These are phyloP conservation scores for Acanthisitta chloris DNA, from an alignment of 2,113 vertebrate species.

Conservation along the genomic window DNA sequence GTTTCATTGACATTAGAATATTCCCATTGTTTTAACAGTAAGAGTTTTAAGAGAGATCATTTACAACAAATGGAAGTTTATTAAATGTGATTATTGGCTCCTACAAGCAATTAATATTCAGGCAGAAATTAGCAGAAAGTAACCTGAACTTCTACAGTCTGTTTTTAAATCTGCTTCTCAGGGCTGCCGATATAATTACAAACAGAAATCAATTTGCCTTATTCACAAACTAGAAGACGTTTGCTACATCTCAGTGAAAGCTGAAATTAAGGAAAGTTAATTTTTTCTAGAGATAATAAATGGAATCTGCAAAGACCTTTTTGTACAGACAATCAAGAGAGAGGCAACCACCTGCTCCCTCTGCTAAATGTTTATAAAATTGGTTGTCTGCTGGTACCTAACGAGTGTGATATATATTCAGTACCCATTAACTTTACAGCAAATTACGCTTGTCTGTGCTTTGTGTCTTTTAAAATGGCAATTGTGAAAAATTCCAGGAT, in stretches of 20 bases:
- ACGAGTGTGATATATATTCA: not conserved
- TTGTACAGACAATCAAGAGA: not conserved
- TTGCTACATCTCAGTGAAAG: not conserved
- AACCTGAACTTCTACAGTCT: not conserved
- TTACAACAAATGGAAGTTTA: not conserved
- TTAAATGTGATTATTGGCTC: not conserved
- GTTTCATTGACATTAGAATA: not conserved
- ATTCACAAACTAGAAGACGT: not conserved
- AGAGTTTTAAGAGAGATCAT: not conserved
- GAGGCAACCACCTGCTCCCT: not conserved
- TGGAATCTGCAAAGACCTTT: not conserved
- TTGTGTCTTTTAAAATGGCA: not conserved
- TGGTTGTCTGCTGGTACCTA: not conserved
- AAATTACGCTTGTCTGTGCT: not conserved
- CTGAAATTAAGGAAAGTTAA: not conserved
- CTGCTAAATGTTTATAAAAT: not conserved
- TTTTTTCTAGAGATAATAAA: not conserved
- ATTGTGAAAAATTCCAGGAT: not conserved
- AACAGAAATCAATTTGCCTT: not conserved
- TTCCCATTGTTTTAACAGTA: not conserved
- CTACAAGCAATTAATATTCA: not conserved
- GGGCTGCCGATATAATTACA: not conserved
- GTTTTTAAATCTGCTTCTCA: not conserved
- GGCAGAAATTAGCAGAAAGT: not conserved
- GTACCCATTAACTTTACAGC: not conserved